Evolutionary conservation across 2,888 invertebrate genomes (phyloP).

Genomic region (Trachelus troglodyta): DNA sequence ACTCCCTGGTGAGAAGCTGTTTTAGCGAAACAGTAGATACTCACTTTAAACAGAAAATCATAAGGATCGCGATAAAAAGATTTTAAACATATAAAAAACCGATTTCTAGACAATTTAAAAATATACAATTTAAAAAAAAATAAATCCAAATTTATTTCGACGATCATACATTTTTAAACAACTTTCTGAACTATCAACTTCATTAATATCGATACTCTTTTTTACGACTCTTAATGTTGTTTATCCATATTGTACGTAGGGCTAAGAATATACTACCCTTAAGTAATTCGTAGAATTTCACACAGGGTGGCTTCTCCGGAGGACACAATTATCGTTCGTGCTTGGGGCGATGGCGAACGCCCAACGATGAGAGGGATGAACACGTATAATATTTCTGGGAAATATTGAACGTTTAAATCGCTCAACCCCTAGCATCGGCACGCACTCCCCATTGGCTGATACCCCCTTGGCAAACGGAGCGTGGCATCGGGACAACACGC

Average conservation of each 20-base stretch:
- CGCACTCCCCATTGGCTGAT: slow-evolving; percentile 26
- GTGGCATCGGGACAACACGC: slow-evolving; percentile 47
- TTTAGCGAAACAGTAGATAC: neutral
- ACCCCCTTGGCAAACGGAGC: slow-evolving; percentile 40
- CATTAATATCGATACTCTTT: neutral
- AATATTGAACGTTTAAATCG: slow-evolving; percentile 44
- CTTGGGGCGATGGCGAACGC: neutral
- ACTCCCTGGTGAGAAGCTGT: neutral
- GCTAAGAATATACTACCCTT: neutral
- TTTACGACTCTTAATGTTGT: no score
- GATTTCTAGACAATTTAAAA: no score
- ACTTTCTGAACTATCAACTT: neutral
- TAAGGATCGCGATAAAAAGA: neutral
- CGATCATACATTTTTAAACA: no score
- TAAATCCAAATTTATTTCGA: no score
- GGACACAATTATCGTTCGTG: slow-evolving; percentile 1
- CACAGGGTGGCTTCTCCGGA: neutral
- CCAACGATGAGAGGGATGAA: neutral
- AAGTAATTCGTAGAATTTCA: neutral
- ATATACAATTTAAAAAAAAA: no score
- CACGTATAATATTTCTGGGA: slow-evolving; percentile 34
- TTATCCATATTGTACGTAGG: neutral
- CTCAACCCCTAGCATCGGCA: slow-evolving; percentile 32
- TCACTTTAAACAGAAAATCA: neutral
- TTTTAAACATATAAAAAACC: neutral